Conservation (phyloP, 2,888 invertebrate species). For the Autographa gamma region DNA sequence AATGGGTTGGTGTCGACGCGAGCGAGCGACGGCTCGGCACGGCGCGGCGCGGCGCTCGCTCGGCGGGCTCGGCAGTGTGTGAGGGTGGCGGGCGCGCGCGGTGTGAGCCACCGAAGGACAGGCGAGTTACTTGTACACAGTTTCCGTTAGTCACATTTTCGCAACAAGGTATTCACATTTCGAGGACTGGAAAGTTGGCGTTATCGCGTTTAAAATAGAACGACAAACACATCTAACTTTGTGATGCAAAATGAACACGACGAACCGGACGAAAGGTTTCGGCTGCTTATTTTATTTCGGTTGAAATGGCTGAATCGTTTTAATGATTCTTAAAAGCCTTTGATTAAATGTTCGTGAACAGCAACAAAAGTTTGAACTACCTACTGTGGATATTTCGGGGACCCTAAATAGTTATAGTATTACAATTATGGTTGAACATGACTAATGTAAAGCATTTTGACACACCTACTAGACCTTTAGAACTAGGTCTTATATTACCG, state of each 20-base stretch:
- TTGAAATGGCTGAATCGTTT: constrained; percentile 53
- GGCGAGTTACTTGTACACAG: constrained; percentile 86
- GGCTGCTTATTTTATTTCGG: constrained; percentile 60
- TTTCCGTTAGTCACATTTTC: constrained; percentile 89
- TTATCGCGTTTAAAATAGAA: constrained; percentile 89
- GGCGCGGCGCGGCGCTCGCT: constrained; percentile 19
- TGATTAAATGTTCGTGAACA: constrained; percentile 25
- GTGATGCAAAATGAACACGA: constrained; percentile 86
- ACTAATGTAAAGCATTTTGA: too few relatives aligned
- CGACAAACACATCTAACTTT: constrained; percentile 87
- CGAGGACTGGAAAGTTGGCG: constrained; percentile 87
- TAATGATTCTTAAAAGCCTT: constrained; percentile 46
- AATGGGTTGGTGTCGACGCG: constrained; percentile 31
- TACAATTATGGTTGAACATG: not conserved
- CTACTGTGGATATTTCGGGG: constrained; percentile 16
- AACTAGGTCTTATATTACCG: too few relatives aligned
- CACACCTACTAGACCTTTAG: too few relatives aligned
- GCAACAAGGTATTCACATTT: constrained; percentile 89
- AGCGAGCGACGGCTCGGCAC: constrained; percentile 25
- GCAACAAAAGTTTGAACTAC: constrained; percentile 26
- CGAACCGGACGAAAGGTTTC: constrained; percentile 68
- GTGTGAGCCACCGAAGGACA: constrained; percentile 72
- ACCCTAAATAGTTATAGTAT: too few relatives aligned
- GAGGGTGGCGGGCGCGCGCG: constrained; percentile 38
- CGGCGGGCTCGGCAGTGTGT: constrained; percentile 14